Conservation (phyloP, 35 echinoderm and acorn worm species). For the Apostichopus californicus region DNA sequence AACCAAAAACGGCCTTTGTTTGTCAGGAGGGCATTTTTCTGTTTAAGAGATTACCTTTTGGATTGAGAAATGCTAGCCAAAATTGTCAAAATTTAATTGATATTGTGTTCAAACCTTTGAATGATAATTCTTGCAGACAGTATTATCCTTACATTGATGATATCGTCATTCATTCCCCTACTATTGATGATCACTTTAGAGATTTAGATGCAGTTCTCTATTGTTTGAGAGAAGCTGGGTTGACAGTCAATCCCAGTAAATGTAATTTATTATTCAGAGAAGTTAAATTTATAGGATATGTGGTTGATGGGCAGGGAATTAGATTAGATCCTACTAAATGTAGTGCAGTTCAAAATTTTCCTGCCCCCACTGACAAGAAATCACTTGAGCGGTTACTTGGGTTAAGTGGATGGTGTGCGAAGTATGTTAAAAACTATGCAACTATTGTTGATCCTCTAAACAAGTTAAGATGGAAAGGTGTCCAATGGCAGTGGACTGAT, state of each 20-base stretch:
- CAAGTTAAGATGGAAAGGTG: constrained; percentile 17
- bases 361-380: constrained; percentile 45
- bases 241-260: constrained; percentile 21
- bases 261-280: not conserved
- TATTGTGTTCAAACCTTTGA: constrained; percentile 13
- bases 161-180: constrained; percentile 13
- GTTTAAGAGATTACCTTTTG: constrained; percentile 22
- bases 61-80: constrained; percentile 27
- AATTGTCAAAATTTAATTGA: constrained; percentile 27
- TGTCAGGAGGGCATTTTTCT: constrained; percentile 21
- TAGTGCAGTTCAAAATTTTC: not conserved
- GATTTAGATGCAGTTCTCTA: too few relatives aligned
- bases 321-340: constrained; percentile 3
- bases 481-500: constrained; percentile 7
- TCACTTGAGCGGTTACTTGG: constrained; percentile 28
- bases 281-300: not conserved
- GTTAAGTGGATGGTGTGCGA: constrained; percentile 38
- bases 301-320: not conserved
- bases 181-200: constrained; percentile 9
- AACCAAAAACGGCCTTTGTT: constrained; percentile 24
- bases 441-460: constrained; percentile 28
- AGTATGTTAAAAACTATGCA: constrained; percentile 40
- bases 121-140: not conserved
- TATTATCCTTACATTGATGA: constrained; percentile 8
- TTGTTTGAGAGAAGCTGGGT: not conserved